Percentiles rank a stretch among this genome's conserved stretches.
Conservation (phyloP, 1,140 invertebrate genomes). For the Cecropterus lyciades region DNA sequence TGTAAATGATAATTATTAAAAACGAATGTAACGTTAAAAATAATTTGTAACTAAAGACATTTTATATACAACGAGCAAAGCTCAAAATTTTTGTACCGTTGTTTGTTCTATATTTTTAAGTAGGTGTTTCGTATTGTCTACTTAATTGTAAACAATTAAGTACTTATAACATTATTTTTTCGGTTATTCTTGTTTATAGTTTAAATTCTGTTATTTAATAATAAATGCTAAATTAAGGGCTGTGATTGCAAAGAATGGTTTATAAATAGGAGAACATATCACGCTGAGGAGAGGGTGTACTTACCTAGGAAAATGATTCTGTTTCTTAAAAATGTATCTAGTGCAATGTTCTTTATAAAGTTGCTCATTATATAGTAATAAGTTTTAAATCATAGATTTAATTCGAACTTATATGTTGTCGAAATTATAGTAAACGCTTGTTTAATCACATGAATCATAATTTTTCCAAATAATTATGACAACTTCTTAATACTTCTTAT, state of each 20-base stretch:
- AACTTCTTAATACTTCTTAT: too few species aligned
- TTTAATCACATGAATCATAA: too few species aligned
- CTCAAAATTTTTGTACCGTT: constrained; percentile 58
- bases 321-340: constrained; percentile 15
- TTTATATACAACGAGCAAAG: constrained; percentile 54
- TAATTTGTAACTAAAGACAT: constrained; percentile 34
- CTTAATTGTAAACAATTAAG: constrained; percentile 55
- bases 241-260: constrained; percentile 74
- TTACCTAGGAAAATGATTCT: constrained; percentile 29
- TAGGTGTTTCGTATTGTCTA: constrained; percentile 48
- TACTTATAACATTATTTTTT: constrained; percentile 36
- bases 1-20: constrained; percentile 2
- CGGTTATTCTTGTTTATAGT: constrained; percentile 71
- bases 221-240: constrained; percentile 75
- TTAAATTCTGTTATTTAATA: constrained; percentile 79
- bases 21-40: constrained; percentile 23
- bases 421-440: too few species aligned
- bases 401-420: too few species aligned
- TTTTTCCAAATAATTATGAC: too few species aligned
- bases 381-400: neutral
- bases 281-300: constrained; percentile 23
- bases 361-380: constrained; percentile 10
- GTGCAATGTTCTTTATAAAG: constrained; percentile 23
- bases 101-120: constrained; percentile 44
- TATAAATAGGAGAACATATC: constrained; percentile 68